Conservation (phyloP, 2,797 vertebrate genomes). For the Aldrovandia affinis region DNA sequence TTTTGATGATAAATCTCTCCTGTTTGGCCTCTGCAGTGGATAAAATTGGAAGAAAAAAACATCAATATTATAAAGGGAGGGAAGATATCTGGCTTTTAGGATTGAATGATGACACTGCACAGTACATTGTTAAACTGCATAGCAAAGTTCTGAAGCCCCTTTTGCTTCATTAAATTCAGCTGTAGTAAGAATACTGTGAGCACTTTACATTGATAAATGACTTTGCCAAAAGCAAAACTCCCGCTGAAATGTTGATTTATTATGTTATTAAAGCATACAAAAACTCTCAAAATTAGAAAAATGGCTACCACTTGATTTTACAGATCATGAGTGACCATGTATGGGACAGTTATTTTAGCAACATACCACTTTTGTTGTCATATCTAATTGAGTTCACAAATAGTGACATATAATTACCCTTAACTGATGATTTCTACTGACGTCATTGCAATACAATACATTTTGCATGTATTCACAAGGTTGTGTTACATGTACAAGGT, state of each 20-base stretch:
- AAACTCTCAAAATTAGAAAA: neutral
- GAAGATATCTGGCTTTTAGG: conserved; percentile 8
- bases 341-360: neutral
- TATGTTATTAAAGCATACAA: conserved; percentile 37
- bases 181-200: neutral
- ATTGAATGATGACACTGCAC: conserved; percentile 6
- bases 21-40: neutral
- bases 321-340: conserved; percentile 2
- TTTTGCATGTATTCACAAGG: neutral
- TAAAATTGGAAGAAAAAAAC: conserved; percentile 19
- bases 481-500: neutral
- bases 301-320: neutral
- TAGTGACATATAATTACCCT: neutral
- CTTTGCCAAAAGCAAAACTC: conserved; percentile 32
- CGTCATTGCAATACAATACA: neutral
- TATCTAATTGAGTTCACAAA: neutral
- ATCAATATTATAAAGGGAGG: neutral
- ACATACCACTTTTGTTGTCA: neutral
- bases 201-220: conserved; percentile 39
- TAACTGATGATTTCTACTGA: neutral
- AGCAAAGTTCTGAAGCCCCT: neutral
- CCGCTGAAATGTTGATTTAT: conserved; percentile 42
- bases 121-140: conserved; percentile 25
- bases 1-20: conserved; percentile 19
- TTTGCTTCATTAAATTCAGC: conserved; percentile 18